Evolutionary conservation across 2,888 invertebrate genomes (phyloP), one percentile per base, ranked within the genome.

Genomic region (Molorchus minor): DNA sequence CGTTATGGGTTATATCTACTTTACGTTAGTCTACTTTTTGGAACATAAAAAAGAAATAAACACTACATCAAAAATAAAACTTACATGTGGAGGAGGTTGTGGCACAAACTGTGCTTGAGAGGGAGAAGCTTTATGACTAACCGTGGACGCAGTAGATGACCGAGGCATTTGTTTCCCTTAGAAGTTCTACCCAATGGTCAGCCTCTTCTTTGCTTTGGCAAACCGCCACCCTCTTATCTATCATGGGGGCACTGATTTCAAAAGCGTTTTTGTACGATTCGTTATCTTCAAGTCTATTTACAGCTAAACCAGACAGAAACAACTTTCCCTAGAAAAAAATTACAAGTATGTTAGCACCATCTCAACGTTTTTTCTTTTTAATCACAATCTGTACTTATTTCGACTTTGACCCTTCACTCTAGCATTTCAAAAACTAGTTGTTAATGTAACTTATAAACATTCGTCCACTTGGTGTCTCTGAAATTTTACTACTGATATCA

Each of bases 191-290:
- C 96, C 96, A 97, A 73, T 91, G 89, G 73, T 90, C 90, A 56
- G 94, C 93, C 76, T 96, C 95, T 45, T 91, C 91, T 75, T 86
- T 88, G n/a, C 91, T 93, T 76, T 92, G 91, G 77, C 96, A 97
- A n/a, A n/a, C n/a, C n/a, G n/a, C n/a, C n/a, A n/a, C n/a, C 73
- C 95, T 92, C 52, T 89, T 91, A 75, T 96, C 96, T 75, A 96
- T 94, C 86, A 95, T 88, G 12, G 93, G 91, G 29, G 95, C 95
- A 80, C 90, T 90, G 72, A 96, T 94, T 86, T 96, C 95, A 83
- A 96, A 95, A 72, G 94, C 93, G 83, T 95, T 91, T 80, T 92
- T 92, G 71, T 88, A 86, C 40, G 86, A 87, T 52, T 95, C 95
- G 1, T 87, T 87, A 74, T 94, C 92, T 65, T 95, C 94, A 67